These are phyloP conservation scores for Odontophorus gujanensis DNA, from an alignment of 2,113 vertebrate species.

Conservation along the genomic window DNA sequence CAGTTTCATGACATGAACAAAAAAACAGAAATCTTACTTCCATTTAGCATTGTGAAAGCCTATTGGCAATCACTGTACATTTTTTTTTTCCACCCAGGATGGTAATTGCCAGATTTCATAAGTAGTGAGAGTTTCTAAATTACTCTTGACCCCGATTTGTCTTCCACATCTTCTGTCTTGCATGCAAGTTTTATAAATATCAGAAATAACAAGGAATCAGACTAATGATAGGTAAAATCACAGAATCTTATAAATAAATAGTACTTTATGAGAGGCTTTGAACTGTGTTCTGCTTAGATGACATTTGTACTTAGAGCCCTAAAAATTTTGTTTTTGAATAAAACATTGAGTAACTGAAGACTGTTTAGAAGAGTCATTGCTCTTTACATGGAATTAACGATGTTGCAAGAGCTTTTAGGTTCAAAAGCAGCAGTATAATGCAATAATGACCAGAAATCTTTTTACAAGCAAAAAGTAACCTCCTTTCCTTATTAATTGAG, in stretches of 20 bases:
- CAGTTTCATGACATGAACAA: background rate
- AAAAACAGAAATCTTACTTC: background rate
- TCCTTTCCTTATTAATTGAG: background rate
- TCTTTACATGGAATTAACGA: slow-evolving; percentile 29
- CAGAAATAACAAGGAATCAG: slow-evolving; percentile 27
- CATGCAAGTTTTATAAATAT: background rate
- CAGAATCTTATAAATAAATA: slow-evolving; percentile 23
- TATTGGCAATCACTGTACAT: background rate
- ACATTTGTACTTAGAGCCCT: slow-evolving; percentile 2
- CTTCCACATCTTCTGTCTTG: background rate
- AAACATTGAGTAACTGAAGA: slow-evolving; percentile 7
- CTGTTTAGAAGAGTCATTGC: background rate
- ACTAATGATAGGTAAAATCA: background rate
- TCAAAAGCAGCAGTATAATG: background rate
- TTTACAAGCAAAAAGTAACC: background rate
- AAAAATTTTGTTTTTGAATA: background rate
- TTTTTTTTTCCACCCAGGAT: background rate
- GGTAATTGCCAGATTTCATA: background rate
- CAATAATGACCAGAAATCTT: background rate
- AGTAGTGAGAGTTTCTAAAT: background rate
- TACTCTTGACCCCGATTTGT: slow-evolving; percentile 13
- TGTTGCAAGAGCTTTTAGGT: slow-evolving; percentile 45
- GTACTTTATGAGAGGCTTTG: slow-evolving; percentile 1
- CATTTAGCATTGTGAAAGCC: slow-evolving; percentile 7
- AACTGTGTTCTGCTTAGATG: slow-evolving; percentile 27